A percentile compares a stretch with the other conserved stretches of the same genome.
These are phyloP conservation scores for Epinephelus coioides DNA, from an alignment of 2,797 vertebrate genomes.

Conservation along the genomic window DNA sequence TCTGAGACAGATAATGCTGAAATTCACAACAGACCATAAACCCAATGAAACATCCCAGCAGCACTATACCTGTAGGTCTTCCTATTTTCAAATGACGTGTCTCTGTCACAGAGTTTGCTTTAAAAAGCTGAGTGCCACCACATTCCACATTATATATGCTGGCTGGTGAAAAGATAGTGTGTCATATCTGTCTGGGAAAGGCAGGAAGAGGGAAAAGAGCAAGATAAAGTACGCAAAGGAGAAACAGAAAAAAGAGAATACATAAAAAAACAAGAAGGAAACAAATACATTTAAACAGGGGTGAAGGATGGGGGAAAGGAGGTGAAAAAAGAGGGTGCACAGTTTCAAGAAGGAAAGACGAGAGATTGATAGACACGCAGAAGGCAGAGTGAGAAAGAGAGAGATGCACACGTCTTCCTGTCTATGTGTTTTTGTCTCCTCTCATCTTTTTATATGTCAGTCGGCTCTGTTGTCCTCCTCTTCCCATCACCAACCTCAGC, in stretches of 20 bases:
- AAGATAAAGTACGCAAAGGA: not conserved
- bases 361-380: slow-evolving; percentile 42
- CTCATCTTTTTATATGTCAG: slow-evolving; percentile 60
- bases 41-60: not conserved
- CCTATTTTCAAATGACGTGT: not conserved
- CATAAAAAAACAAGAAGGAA: not conserved
- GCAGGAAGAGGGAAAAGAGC: not conserved
- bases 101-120: slow-evolving; percentile 14
- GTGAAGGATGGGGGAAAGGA: slow-evolving; percentile 15
- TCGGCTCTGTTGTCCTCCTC: slow-evolving; percentile 51
- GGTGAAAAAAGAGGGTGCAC: slow-evolving; percentile 6
- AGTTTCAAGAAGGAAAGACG: slow-evolving; percentile 15
- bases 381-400: slow-evolving; percentile 33
- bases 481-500: slow-evolving; percentile 67
- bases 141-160: not conserved
- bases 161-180: not conserved
- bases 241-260: not conserved
- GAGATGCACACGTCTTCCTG: slow-evolving; percentile 36
- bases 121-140: not conserved
- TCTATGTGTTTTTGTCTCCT: slow-evolving; percentile 53
- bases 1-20: not conserved
- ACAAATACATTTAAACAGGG: slow-evolving; percentile 19
- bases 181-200: slow-evolving; percentile 12
- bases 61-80: not conserved
- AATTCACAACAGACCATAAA: slow-evolving; percentile 12